Conservation (phyloP, 1,140 invertebrate genomes). For the Drosophila erecta region DNA sequence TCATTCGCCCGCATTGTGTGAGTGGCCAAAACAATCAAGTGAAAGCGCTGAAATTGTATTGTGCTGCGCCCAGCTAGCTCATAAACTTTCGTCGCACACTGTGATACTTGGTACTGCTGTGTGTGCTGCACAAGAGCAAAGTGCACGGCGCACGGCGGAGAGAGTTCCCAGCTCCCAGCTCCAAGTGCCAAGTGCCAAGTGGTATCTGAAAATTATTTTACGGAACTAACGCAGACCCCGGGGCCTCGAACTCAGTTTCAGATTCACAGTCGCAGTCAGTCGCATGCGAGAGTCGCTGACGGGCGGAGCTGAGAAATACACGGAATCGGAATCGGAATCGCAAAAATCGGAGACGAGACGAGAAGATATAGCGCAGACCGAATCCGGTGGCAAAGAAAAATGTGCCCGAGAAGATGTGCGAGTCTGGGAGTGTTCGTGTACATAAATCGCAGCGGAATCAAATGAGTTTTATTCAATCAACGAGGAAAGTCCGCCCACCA, state of each 20-base stretch:
- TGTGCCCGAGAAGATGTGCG: constrained; percentile 55
- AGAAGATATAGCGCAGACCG: neutral
- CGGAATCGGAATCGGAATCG: constrained; percentile 4
- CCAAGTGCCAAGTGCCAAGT: neutral
- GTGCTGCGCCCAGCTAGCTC: constrained; percentile 20
- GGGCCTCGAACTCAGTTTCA: constrained; percentile 39
- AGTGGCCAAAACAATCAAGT: constrained; percentile 71
- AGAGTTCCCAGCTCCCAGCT: constrained; percentile 7
- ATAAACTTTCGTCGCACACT: constrained; percentile 60
- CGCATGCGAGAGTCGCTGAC: constrained; percentile 41
- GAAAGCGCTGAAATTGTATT: constrained; percentile 73
- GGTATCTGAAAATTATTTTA: constrained; percentile 62
- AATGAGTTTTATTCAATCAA: constrained; percentile 82
- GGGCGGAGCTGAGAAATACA: constrained; percentile 32
- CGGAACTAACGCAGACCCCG: constrained; percentile 63
- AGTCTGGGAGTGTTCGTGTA: constrained; percentile 12
- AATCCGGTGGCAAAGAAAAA: constrained; percentile 15
- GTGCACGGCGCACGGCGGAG: constrained; percentile 74
- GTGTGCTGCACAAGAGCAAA: constrained; percentile 51
- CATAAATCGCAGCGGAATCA: constrained; percentile 45
- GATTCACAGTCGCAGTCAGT: constrained; percentile 18
- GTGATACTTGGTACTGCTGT: neutral
- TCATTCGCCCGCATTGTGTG: constrained; percentile 68
- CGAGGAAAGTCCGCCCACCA: constrained; percentile 64
- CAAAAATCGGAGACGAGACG: neutral